Conservation (phyloP, 1,140 invertebrate species). For the Trichogramma pretiosum region DNA sequence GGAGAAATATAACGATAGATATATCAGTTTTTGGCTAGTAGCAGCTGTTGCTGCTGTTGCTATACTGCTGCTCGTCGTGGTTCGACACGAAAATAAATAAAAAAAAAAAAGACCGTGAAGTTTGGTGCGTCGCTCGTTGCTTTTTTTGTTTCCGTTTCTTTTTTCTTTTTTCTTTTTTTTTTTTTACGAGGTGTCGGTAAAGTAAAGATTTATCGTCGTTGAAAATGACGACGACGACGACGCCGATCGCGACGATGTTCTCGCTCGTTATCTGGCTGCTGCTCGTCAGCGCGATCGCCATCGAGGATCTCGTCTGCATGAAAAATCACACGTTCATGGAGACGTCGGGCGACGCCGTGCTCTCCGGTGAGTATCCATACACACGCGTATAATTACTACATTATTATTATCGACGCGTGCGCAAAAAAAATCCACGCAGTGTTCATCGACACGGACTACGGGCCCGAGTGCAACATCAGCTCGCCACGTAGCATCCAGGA, state of each 20-base stretch:
- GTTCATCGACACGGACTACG: conserved; percentile 39
- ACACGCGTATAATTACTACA: no score
- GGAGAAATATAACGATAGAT: no score
- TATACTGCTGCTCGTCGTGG: no score
- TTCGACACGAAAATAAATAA: no score
- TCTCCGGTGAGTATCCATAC: conserved; percentile 28
- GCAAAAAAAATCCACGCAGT: conserved; percentile 37
- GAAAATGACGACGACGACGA: no score
- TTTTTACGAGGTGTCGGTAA: no score
- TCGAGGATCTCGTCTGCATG: conserved; percentile 23
- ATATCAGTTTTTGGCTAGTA: background rate
- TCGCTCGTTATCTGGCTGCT: background rate
- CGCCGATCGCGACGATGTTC: background rate
- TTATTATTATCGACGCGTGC: conserved; percentile 27
- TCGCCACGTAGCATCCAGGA: conserved; percentile 36
- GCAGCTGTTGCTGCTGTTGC: background rate
- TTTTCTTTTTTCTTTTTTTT: background rate
- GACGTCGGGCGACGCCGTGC: conserved; percentile 32
- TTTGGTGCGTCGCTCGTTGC: background rate
- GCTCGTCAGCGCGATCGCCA: conserved; percentile 13
- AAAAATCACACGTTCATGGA: conserved; percentile 31
- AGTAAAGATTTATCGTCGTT: no score
- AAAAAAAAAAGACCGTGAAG: background rate
- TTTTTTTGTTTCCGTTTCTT: background rate
- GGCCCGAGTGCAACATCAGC: conserved; percentile 39